These are phyloP conservation scores for Palythoa grandis DNA, from an alignment of 92 coral and sea anemone species.

Conservation along the genomic window DNA sequence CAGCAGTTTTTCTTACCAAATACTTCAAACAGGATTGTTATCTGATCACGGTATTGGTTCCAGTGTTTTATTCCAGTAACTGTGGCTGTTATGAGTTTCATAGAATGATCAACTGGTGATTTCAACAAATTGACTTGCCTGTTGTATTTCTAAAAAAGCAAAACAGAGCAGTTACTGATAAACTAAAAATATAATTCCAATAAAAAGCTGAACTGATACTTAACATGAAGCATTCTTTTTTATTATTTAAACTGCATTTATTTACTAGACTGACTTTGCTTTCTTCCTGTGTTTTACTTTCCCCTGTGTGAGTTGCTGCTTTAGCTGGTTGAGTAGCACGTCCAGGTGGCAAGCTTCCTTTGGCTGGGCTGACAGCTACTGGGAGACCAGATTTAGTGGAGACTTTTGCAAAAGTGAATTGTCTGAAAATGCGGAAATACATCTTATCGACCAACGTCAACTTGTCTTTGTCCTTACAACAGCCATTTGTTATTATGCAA, in stretches of 20 bases:
- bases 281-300: constrained; percentile 13
- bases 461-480: no score
- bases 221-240: background rate
- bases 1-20: constrained; percentile 70
- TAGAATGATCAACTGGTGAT: constrained; percentile 68
- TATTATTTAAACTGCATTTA: background rate
- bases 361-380: constrained; percentile 19
- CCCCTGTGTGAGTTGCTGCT: background rate
- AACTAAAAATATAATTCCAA: background rate
- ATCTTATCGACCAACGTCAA: background rate
- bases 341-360: constrained; percentile 26
- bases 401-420: constrained; percentile 15
- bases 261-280: background rate
- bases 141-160: constrained; percentile 8
- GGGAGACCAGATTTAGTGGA: constrained; percentile 20
- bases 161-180: background rate
- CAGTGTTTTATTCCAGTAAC: constrained; percentile 71
- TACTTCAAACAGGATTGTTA: constrained; percentile 71
- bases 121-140: constrained; percentile 47
- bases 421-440: background rate
- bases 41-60: constrained; percentile 80
- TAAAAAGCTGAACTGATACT: background rate
- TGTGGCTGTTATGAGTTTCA: constrained; percentile 78
- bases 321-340: constrained; percentile 12
- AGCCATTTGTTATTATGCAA: no score